Base-by-base conservation (phyloP, 2,797 vertebrate genomes). In the Poeciliopsis turneri region DNA sequence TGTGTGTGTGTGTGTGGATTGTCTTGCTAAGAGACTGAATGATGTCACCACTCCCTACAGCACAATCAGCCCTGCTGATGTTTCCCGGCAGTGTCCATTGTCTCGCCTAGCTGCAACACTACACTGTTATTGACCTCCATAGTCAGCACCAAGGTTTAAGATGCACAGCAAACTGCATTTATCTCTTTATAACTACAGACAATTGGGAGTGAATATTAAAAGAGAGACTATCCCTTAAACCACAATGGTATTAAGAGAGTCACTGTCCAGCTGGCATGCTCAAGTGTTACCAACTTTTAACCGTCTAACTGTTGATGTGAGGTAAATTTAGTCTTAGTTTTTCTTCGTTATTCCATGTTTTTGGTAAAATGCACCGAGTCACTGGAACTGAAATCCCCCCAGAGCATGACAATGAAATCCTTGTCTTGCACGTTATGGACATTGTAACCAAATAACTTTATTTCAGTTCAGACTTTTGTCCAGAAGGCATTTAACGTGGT, bases 31-130 rank as follows among this genome's bases (percentile, higher is more conserved):
- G 79, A 88, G 87, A 89, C 82, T 84, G 82, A 90, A 90, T 92
- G 92, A 92, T 91, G 93, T 92, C 92, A 93, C 82, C 78, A 36
- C 74, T 89, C 89, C 83, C 81, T 74, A 71, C 79, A 80, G 86
- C 81, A 92, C 92, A 92, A 93, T 86, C 53, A n/a, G 80, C 59
- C 70, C 78, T 10, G 92, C 93, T 92, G 88, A 92, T 90, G 89
- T 91, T 86, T 89, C 86, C 77, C 68, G 41, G 84, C 85, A 78
- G 81, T 81, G 82, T 88, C 89, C 83, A 83, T 84, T 84, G 88
- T 90, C 85, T 84, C 53, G n/a, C 80, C 77, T 79, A 74, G 86
- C 78, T 79, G 84, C 84, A 78, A 45, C 78, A 74, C 76, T 72
- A 71, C 82, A 61, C 81, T 84, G 78, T 88, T 86, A 87, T 87